Percentiles rank a stretch among this genome's conserved stretches.
Evolutionary conservation across 2,113 vertebrate genomes (phyloP).

Genomic region (Globicephala melas): DNA sequence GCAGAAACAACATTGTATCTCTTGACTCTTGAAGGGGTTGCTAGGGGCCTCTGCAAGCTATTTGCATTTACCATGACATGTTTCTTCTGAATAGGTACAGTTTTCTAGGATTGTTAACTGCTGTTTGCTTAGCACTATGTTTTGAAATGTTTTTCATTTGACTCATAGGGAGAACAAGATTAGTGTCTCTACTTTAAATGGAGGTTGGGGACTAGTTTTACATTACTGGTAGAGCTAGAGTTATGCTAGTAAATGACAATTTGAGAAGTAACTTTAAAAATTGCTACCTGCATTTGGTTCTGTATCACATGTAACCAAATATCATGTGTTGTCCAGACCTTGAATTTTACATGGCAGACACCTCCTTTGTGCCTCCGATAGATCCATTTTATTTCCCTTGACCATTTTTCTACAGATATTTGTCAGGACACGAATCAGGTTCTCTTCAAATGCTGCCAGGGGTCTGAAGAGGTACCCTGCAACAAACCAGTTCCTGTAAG

Average conservation of each 20-base stretch:
- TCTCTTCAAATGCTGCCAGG: constrained; percentile 93
- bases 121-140: background rate
- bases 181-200: background rate
- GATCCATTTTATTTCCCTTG: constrained; percentile 80
- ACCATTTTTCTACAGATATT: constrained; percentile 87
- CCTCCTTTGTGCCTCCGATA: background rate
- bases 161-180: background rate
- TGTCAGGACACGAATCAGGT: constrained; percentile 94
- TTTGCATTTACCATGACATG: background rate
- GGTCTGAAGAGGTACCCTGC: constrained; percentile 93
- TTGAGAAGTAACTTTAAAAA: constrained; percentile 45
- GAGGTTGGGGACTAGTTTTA: background rate
- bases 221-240: background rate
- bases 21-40: background rate
- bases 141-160: background rate
- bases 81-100: background rate
- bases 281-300: constrained; percentile 8
- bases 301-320: background rate
- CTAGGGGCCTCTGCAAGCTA: background rate
- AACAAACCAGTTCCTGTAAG: constrained; percentile 91
- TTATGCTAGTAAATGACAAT: background rate
- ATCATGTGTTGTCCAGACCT: background rate
- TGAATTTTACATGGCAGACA: background rate
- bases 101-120: background rate
- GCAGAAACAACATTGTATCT: background rate